phyloP scores from a whole-genome alignment of 2,113 vertebrate species.

The Haliaeetus leucogaster region DNA sequence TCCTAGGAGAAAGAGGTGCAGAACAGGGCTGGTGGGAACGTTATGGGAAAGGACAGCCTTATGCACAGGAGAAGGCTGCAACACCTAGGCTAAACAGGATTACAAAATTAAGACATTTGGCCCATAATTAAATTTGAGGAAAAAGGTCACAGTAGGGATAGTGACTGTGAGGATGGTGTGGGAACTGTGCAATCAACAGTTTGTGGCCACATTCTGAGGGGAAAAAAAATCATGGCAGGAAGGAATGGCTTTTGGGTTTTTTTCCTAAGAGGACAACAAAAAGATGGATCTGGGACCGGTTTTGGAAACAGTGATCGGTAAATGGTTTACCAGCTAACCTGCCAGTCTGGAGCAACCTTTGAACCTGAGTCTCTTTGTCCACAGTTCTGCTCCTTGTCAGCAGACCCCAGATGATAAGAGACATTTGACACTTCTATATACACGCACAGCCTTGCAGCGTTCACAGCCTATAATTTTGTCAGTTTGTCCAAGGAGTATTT shows the following conservation, averaged over 20 bases:
- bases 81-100: background rate
- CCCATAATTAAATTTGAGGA: background rate
- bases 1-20: background rate
- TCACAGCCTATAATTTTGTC: background rate
- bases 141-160: background rate
- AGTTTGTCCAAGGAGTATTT: background rate
- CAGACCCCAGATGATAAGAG: background rate
- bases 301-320: background rate
- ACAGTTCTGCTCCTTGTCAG: background rate
- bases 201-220: background rate
- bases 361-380: background rate
- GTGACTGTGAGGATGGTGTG: background rate
- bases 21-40: background rate
- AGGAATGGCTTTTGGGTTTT: no score
- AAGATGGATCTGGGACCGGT: background rate
- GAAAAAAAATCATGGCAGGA: background rate
- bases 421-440: background rate
- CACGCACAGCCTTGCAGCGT: accelerated
- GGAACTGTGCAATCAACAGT: background rate
- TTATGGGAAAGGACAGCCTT: background rate
- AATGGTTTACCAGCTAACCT: background rate
- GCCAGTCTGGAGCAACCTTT: background rate
- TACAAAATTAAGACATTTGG: background rate
- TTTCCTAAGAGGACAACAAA: background rate
- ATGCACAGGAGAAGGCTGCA: background rate